Base-by-base conservation (phyloP, 2,113 vertebrate species). In the Chaetodon trifascialis region DNA sequence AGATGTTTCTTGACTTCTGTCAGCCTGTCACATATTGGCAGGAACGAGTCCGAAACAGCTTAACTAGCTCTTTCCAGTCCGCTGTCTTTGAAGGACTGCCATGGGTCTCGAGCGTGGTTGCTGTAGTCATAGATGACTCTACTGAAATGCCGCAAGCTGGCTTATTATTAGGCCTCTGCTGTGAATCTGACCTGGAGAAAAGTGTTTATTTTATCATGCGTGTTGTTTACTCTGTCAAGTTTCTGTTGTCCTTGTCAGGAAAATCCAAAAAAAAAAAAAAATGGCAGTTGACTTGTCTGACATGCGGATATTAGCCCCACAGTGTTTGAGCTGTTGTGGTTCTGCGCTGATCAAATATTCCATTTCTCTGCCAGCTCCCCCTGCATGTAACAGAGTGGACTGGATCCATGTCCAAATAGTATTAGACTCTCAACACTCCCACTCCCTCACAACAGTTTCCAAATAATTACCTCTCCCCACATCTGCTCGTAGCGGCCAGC, bases 331-430 rank as follows among this genome's bases (percentile, higher is more conserved):
- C 59, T 73, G 60, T 60, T 77, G 81, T 84, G 69, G 54, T 63
- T 84, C 82, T 51, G 44, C 8, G 60, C 86, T 90, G 86, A 91
- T 93, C 82, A 89, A 91, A 93, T 93, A 93, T 92, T 90, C 89
- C 83, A 91, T 90, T 80, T 87, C 76, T 81, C 75, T 72, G 79
- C 66, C 76, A 73, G 84, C 80, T 78, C 49, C 42, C 60, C 54
- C 85, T 71, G 82, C 64, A 65, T 79, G 86, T 91, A 91, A 93
- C 88, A 78, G 90, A 91, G 88, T 85, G 83, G 78, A 80, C 82
- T 85, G 81, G 81, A 93, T 89, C 86, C 88, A 82, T 87, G 85
- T 85, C 79, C 86, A 92, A 92, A 91, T 79, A 91, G 49, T 60
- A 79, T 90, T 92, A 88, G 76, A 75, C 76, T 86, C 70, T 81